Evolutionary conservation across 2,797 vertebrate species (phyloP).

Genomic region (Macropus fuliginosus): DNA sequence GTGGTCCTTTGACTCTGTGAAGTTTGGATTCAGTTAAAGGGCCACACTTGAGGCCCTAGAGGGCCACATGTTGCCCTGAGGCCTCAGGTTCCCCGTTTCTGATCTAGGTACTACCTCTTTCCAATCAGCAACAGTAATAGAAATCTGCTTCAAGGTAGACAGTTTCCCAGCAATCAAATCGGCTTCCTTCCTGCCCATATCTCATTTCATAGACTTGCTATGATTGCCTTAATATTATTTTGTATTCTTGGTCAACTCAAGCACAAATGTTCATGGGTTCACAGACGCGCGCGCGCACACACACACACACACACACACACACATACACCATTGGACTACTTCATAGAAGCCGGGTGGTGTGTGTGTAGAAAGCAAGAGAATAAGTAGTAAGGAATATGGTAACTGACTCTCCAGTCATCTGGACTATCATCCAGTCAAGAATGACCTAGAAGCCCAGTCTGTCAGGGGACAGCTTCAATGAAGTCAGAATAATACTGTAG

Average conservation of each 20-base stretch:
- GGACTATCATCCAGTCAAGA: background rate
- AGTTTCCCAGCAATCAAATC: slow-evolving; percentile 61
- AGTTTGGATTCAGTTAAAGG: no score
- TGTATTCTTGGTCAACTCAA: background rate
- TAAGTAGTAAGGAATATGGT: background rate
- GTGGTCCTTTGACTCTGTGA: no score
- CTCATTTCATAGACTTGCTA: slow-evolving; percentile 44
- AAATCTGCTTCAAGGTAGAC: slow-evolving; percentile 60
- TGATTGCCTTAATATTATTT: background rate
- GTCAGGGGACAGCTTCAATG: background rate
- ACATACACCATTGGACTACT: background rate
- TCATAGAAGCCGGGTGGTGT: background rate
- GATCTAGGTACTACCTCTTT: slow-evolving; percentile 65
- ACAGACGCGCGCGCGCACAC: background rate
- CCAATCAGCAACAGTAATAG: slow-evolving; percentile 55
- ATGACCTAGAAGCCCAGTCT: background rate
- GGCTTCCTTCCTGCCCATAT: slow-evolving; percentile 68
- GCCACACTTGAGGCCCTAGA: no score
- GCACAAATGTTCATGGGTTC: background rate
- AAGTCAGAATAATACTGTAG: background rate
- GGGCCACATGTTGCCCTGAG: no score
- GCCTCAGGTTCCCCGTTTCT: no score
- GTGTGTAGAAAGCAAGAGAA: background rate
- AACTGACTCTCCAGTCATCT: background rate
- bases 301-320: background rate